phyloP scores from a whole-genome alignment of 2,888 invertebrate species.

The Congeria kusceri region DNA sequence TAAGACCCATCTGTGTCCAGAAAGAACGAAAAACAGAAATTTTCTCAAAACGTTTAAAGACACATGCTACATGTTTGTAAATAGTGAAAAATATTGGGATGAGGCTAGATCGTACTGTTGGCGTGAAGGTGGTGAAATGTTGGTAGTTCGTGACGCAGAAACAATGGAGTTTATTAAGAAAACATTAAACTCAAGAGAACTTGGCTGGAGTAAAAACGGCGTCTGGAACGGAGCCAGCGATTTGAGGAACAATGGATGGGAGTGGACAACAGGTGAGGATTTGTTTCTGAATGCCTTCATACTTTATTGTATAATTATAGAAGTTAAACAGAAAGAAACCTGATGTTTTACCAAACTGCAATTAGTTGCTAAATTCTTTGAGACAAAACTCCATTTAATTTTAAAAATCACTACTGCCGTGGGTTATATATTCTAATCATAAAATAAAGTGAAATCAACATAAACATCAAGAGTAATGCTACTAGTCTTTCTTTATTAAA shows the following conservation, averaged over 20 bases:
- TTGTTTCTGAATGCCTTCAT: too few relatives aligned
- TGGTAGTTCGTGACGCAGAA: conserved; percentile 64
- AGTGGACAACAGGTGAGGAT: conserved; percentile 77
- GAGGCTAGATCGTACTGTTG: conserved; percentile 73
- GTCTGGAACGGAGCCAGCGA: conserved; percentile 80
- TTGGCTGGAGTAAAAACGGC: conserved; percentile 76
- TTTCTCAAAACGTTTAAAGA: conserved; percentile 40
- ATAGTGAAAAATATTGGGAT: conserved; percentile 75
- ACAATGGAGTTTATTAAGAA: conserved; percentile 75
- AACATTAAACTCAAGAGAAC: conserved; percentile 64
- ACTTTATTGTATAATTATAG: too few relatives aligned
- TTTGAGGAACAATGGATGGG: conserved; percentile 68
- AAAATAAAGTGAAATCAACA: too few relatives aligned
- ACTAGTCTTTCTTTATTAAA: too few relatives aligned
- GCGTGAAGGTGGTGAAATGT: conserved; percentile 77
- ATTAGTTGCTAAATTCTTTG: too few relatives aligned
- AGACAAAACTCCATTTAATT: too few relatives aligned
- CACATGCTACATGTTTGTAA: conserved; percentile 77
- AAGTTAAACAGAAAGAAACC: too few relatives aligned
- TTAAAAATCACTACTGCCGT: too few relatives aligned
- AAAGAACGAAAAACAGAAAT: not conserved
- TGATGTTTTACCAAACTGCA: too few relatives aligned
- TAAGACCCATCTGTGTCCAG: too few relatives aligned
- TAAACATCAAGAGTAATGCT: too few relatives aligned
- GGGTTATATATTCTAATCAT: too few relatives aligned